Percentiles rank a stretch among this genome's conserved stretches.
Evolutionary conservation across 37 sponge, comb jelly and placozoan genomes (phyloP).

Genomic region (Lycopodina hypogea): DNA sequence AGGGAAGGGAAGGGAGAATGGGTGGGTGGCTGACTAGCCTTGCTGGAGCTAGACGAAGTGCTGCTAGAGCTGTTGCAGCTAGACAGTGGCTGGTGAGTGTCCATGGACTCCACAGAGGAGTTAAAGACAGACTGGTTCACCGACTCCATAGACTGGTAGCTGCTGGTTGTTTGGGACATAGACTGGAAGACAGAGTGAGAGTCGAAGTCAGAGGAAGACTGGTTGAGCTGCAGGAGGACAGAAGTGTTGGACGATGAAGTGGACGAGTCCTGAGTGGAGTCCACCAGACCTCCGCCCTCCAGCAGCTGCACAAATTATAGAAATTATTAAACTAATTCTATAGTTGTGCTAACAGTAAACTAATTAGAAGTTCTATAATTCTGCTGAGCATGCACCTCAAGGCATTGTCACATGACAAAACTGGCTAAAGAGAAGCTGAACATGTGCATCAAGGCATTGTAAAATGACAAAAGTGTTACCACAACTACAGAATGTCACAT

Average conservation of each 20-base stretch:
- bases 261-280: slow-evolving; percentile 2
- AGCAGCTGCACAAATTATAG: neutral
- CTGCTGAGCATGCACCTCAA: too few species aligned
- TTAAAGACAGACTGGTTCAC: neutral
- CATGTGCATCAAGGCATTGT: too few species aligned
- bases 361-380: neutral
- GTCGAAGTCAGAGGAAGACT: slow-evolving; percentile 1
- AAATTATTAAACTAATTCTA: too few species aligned
- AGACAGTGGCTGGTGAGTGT: neutral
- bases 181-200: neutral
- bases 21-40: slow-evolving; percentile 1
- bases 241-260: slow-evolving; percentile 1
- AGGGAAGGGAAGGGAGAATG: too few species aligned
- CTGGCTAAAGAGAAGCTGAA: too few species aligned
- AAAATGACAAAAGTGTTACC: too few species aligned
- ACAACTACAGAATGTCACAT: too few species aligned
- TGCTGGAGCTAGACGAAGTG: slow-evolving; percentile 6
- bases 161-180: neutral
- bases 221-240: neutral
- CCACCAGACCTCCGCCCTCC: neutral
- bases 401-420: too few species aligned
- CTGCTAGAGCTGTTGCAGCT: neutral
- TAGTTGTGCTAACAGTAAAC: too few species aligned
- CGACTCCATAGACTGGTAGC: neutral
- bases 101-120: slow-evolving; percentile 1